Evolutionary conservation across 2,113 vertebrate genomes (phyloP).

Genomic region (Syngnathus typhle): DNA sequence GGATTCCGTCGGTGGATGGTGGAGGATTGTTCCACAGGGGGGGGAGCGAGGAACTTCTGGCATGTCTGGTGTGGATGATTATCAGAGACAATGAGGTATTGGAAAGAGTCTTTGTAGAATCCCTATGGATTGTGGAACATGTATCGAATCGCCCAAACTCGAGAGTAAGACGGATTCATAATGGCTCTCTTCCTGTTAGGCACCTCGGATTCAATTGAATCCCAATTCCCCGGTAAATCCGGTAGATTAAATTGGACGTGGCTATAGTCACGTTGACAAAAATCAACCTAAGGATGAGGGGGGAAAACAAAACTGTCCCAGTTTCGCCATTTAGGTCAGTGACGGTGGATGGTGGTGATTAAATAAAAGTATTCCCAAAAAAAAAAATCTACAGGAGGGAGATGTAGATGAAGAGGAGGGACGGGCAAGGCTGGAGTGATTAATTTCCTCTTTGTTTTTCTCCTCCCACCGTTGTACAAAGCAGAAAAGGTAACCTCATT

Average conservation of each 20-base stretch:
- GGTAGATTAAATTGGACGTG: constrained; percentile 33
- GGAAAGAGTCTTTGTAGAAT: constrained; percentile 32
- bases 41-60: constrained; percentile 34
- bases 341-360: constrained; percentile 67
- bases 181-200: constrained; percentile 23
- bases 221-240: constrained; percentile 25
- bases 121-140: constrained; percentile 22
- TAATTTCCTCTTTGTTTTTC: constrained; percentile 60
- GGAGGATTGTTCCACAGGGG: constrained; percentile 54
- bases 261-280: too few relatives aligned
- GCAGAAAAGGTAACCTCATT: constrained; percentile 58
- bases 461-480: constrained; percentile 38
- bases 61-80: constrained; percentile 12
- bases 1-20: constrained; percentile 54
- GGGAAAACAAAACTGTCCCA: constrained; percentile 46
- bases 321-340: constrained; percentile 72
- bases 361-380: constrained; percentile 53
- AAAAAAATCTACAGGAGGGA: constrained; percentile 45
- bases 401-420: constrained; percentile 23
- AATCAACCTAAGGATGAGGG: constrained; percentile 2
- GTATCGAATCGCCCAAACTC: constrained; percentile 23
- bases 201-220: constrained; percentile 25
- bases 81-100: constrained; percentile 20
- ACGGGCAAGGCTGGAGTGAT: constrained; percentile 29
- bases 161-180: constrained; percentile 16